These are phyloP conservation scores for Melanogrammus aeglefinus DNA, from an alignment of 2,797 vertebrate species.

Conservation along the genomic window DNA sequence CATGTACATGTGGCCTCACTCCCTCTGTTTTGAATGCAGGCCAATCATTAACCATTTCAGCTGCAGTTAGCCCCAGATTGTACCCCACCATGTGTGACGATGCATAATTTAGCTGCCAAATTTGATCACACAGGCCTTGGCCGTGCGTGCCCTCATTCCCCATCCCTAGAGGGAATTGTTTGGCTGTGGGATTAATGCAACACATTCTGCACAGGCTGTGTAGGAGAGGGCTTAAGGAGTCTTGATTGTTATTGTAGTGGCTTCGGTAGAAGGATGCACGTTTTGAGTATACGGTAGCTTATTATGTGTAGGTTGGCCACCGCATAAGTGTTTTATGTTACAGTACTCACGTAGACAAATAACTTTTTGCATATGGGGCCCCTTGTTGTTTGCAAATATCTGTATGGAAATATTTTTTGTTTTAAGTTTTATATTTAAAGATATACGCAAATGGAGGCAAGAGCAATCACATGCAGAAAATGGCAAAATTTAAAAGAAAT, in stretches of 20 bases:
- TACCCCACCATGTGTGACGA: slow-evolving; percentile 71
- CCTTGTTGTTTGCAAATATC: not conserved
- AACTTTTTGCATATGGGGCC: not conserved
- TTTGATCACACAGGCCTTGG: slow-evolving; percentile 54
- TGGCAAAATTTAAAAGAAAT: not conserved
- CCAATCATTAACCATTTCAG: slow-evolving; percentile 76
- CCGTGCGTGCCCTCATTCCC: slow-evolving; percentile 64
- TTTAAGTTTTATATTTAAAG: not conserved
- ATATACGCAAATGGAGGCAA: not conserved
- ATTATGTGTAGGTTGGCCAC: not conserved
- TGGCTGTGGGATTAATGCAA: slow-evolving; percentile 32
- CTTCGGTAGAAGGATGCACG: slow-evolving; percentile 10
- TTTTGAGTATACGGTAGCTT: slow-evolving; percentile 1
- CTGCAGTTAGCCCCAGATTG: slow-evolving; percentile 61
- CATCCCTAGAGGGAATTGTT: slow-evolving; percentile 45
- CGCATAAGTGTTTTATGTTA: not conserved
- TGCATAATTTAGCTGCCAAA: slow-evolving; percentile 75
- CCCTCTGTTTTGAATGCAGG: slow-evolving; percentile 45
- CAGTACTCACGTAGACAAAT: not conserved
- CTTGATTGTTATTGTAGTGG: slow-evolving; percentile 12
- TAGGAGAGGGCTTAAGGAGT: slow-evolving; percentile 10
- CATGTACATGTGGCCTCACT: slow-evolving; percentile 49
- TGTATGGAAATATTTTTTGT: not conserved
- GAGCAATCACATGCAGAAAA: not conserved
- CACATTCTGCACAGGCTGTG: slow-evolving; percentile 23